Conservation (phyloP, 2,888 invertebrate species). For the Nymphalis polychloros region DNA sequence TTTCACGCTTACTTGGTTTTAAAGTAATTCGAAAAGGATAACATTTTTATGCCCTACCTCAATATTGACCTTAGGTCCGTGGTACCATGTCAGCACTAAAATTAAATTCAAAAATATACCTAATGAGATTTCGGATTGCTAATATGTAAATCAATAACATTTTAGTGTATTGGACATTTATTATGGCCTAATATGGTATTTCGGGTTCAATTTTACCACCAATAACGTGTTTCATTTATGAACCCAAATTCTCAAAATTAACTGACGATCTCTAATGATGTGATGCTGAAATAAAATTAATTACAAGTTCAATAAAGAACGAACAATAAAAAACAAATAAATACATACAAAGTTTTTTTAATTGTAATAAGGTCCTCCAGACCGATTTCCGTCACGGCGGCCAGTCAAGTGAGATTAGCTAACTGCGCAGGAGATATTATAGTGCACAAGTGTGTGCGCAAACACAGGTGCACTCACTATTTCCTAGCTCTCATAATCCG, state of each 20-base stretch:
- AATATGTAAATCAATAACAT: conserved; percentile 24
- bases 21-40: conserved; percentile 15
- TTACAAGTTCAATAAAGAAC: not conserved
- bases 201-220: conserved; percentile 7
- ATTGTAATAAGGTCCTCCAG: too few species aligned
- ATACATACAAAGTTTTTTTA: too few species aligned
- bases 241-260: not conserved
- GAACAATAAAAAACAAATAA: too few species aligned
- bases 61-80: conserved; percentile 10
- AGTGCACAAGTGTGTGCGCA: too few species aligned
- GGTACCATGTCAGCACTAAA: conserved; percentile 5
- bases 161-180: conserved; percentile 21
- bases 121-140: conserved; percentile 3
- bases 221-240: conserved; percentile 5
- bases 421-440: too few species aligned
- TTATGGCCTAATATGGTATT: conserved; percentile 5
- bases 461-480: too few species aligned
- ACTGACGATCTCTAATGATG: not conserved
- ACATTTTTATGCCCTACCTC: not conserved
- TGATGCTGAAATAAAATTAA: not conserved
- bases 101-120: conserved; percentile 1
- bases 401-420: too few species aligned
- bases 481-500: too few species aligned
- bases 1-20: conserved; percentile 18
- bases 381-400: too few species aligned